A percentile compares a stretch with the other conserved stretches of the same genome.
Conservation (phyloP, 1,140 invertebrate species). For the Yoshiicerus persimilis region DNA sequence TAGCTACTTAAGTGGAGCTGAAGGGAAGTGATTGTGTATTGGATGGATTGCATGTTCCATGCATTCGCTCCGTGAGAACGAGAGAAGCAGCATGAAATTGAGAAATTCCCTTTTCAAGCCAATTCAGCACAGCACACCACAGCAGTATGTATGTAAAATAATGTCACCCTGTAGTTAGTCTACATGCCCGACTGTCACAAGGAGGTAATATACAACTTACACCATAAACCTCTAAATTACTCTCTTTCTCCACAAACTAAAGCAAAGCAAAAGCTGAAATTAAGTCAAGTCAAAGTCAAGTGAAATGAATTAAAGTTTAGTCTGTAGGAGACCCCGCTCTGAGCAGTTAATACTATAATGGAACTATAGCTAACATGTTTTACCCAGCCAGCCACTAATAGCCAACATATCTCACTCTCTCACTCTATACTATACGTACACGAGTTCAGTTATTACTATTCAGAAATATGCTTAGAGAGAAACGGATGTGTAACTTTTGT, state of each 20-base stretch:
- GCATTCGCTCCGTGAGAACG: not conserved
- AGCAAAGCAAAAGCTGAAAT: not conserved
- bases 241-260: constrained; percentile 1
- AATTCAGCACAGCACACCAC: not conserved
- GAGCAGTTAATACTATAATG: not conserved
- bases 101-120: not conserved
- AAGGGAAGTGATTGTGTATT: not conserved
- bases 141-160: not conserved
- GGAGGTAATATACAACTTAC: not conserved
- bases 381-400: not conserved
- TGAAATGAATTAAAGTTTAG: not conserved
- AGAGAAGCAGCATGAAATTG: not conserved
- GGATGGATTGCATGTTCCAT: not conserved
- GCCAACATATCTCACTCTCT: not conserved
- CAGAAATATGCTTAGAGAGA: not conserved
- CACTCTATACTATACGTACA: not conserved
- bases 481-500: not conserved
- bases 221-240: constrained; percentile 18
- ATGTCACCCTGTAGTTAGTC: not conserved
- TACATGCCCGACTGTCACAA: not conserved
- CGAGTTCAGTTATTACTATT: not conserved
- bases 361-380: too few relatives aligned
- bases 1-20: not conserved
- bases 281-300: not conserved
- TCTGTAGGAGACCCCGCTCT: not conserved